A percentile compares a stretch with the other conserved stretches of the same genome.
phyloP scores from a whole-genome alignment of 2,113 vertebrate species.

The Larimichthys polyactis region DNA sequence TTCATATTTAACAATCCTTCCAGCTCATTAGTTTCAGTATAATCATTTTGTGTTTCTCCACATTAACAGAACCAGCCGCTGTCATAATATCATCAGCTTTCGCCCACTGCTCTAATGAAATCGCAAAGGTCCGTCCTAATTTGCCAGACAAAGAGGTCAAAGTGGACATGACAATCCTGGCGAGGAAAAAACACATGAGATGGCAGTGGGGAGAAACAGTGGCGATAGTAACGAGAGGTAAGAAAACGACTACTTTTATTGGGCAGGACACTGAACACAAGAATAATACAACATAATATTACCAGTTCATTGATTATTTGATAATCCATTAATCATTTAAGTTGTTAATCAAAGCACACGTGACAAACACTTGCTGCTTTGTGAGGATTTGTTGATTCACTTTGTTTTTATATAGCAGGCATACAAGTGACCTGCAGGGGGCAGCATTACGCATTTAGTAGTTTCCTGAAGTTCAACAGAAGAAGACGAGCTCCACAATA shows the following conservation, averaged over 20 bases:
- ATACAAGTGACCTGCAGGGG: not conserved
- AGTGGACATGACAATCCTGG: conserved; percentile 89
- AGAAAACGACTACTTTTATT: not conserved
- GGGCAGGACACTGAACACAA: no score
- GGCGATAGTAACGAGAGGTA: conserved; percentile 88
- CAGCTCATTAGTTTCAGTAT: not conserved
- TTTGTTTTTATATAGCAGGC: not conserved
- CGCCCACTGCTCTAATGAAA: conserved; percentile 36
- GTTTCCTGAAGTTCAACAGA: not conserved
- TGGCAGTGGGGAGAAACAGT: conserved; percentile 92
- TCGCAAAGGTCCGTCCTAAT: conserved; percentile 35
- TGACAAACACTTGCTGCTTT: not conserved
- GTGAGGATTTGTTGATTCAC: not conserved
- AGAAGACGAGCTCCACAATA: not conserved
- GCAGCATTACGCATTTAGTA: no score
- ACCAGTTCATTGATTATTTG: no score
- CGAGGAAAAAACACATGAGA: conserved; percentile 88
- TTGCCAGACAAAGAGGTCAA: conserved; percentile 86
- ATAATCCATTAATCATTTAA: not conserved
- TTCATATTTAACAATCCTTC: not conserved
- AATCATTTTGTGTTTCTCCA: not conserved
- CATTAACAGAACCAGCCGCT: not conserved
- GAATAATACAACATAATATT: no score
- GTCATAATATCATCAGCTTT: conserved; percentile 36
- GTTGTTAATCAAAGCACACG: not conserved